A percentile compares a stretch with the other conserved stretches of the same genome.
Evolutionary conservation across 2,113 vertebrate species (phyloP).

Genomic region (Megalops atlanticus): DNA sequence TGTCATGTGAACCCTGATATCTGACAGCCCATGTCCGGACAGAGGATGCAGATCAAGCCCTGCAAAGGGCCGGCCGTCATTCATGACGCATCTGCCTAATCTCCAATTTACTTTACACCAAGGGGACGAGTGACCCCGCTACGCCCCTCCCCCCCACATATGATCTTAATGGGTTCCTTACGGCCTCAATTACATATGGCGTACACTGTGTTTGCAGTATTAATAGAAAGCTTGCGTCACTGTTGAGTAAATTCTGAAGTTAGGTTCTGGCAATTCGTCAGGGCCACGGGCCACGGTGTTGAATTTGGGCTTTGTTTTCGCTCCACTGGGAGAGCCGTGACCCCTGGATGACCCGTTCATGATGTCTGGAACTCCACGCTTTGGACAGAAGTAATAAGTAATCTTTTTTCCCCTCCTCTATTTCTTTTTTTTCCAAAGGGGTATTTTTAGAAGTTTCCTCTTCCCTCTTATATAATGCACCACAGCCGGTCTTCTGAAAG

Average conservation of each 20-base stretch:
- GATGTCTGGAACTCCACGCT: constrained; percentile 78
- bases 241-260: constrained; percentile 66
- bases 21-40: neutral
- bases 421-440: constrained; percentile 64
- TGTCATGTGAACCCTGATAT: constrained; percentile 15
- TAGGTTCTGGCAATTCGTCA: constrained; percentile 62
- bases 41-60: neutral
- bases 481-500: constrained; percentile 52
- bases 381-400: constrained; percentile 72
- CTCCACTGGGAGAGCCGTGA: constrained; percentile 77
- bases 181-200: constrained; percentile 71
- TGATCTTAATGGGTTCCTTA: constrained; percentile 80
- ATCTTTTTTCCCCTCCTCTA: constrained; percentile 52
- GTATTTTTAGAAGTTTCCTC: constrained; percentile 83
- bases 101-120: constrained; percentile 66
- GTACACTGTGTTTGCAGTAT: constrained; percentile 66
- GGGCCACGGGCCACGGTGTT: constrained; percentile 55
- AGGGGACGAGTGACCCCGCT: constrained; percentile 58
- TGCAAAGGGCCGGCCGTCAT: neutral
- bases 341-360: constrained; percentile 74
- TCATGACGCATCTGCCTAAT: constrained; percentile 55
- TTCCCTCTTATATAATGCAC: constrained; percentile 62
- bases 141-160: constrained; percentile 59
- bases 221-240: constrained; percentile 76
- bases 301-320: constrained; percentile 66